Evolutionary conservation across 2,113 vertebrate species (phyloP), one percentile per base, ranked within the genome.

Genomic region (Glareola pratincola): DNA sequence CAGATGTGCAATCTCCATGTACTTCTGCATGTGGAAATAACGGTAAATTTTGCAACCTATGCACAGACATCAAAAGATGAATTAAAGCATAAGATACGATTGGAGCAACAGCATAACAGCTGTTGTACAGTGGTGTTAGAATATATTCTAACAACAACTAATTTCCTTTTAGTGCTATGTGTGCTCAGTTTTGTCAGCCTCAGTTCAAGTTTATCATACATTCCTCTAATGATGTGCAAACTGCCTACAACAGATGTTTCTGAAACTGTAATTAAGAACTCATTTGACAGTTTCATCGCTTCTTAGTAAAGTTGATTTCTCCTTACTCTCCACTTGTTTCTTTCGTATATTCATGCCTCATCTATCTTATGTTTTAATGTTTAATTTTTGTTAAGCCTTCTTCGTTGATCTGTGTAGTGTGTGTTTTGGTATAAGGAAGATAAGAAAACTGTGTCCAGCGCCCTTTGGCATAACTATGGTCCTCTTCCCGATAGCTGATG

Each of bases 151-250:
- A n/a, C n/a, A n/a, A n/a, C n/a, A n/a, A n/a, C 8, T 41, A 4
- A 24, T 51, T 47, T 60, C n/a, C 36, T 59, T 26, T 41, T 50
- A 39, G 45, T 68, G 68, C n/a, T 60, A 2, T 9, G 10, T 50
- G 8, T 34, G 69, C 51, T 62, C 59, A 39, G 36, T 10, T 69
- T n/a, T 76, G 50, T 48, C 82, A 91, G 57, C 63, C 50, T 57
- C 80, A 20, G 50, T 23, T 56, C 8, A 17, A 9, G 7, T 26
- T 66, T 36, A 19, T 34, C 59, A 7, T 59, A 11, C 0, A 0
- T 50, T 78, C 56, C 17, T 26, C 26, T 56, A 75, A 37, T 43
- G 53, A 30, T 39, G 23, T 50, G 69, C 69, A 64, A 32, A 37
- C 23, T 6, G 54, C 20, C 83, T 80, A 23, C 53, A 68, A 17